Base-by-base conservation (phyloP, 2,888 invertebrate genomes). In the Gastracanthus pulcherrimus region DNA sequence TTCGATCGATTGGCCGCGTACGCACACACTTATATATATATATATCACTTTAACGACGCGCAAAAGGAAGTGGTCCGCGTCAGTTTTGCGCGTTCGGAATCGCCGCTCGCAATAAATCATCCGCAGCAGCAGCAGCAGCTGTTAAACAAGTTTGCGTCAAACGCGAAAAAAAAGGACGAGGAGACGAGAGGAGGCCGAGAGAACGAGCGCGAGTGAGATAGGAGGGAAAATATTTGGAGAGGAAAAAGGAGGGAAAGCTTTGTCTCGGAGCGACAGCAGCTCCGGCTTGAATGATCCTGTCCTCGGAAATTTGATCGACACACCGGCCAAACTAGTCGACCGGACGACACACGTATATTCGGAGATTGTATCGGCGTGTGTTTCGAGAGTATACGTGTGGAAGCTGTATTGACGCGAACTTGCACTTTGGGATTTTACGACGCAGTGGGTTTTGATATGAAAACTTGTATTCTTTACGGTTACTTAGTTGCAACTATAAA, bases 221-320 rank as follows among this genome's bases (percentile, higher is more conserved):
- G 76, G 38, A 78, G 70, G 66, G 64, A 83, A 82, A 78, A 81
- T 69, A 76, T 67, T 80, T 72, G 58, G 71, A 78, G 45, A 81
- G 66, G 26, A 67, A 80, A 36, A 34, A 23, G 76, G 69, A 41
- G 80, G 83, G 51, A 76, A 70, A 86, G 87, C 87, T 89, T 88
- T 89, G 89, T 89, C 88, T 88, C 85, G 86, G 80, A 84, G 76
- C 80, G 23, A 85, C 87, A 82, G 84, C 60, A 31, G 4, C 29
- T 86, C 78, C 85, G 88, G 86, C 89, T 88, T 89, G 89, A 87
- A 88, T 88, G 85, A 86, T 88, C 86, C 87, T 86, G 85, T 87
- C 88, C 88, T 89, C 87, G 87, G 89, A 89, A 90, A 90, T 90
- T 90, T 91, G 90, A 91, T 91, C 90, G 90, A 91, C 90, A n/a